Percentiles rank a stretch among this genome's conserved stretches.
phyloP scores from a whole-genome alignment of 2,888 invertebrate genomes.

The Horisme vitalbata region DNA sequence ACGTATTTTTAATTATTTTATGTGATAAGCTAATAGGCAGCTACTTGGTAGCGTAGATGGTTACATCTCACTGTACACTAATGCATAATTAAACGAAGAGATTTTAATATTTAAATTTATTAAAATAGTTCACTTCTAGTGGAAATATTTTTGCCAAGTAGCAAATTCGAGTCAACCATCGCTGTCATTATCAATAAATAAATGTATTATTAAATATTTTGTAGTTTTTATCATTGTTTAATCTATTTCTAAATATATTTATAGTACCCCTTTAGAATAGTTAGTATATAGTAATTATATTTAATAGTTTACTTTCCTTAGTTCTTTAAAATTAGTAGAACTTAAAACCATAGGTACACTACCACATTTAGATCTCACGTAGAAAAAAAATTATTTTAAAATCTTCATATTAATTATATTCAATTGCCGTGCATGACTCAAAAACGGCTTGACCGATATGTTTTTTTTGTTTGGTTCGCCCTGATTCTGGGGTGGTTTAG shows the following conservation, averaged over 20 bases:
- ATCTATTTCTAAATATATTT: background rate
- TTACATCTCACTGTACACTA: conserved; percentile 70
- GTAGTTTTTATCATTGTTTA: conserved; percentile 46
- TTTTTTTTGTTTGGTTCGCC: too few species aligned
- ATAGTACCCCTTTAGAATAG: background rate
- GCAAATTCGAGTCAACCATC: conserved; percentile 80
- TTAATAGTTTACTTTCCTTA: background rate
- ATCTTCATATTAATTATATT: too few species aligned
- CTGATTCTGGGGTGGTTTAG: too few species aligned
- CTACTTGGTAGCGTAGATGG: conserved; percentile 74
- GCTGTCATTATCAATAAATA: conserved; percentile 83
- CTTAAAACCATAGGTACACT: too few species aligned
- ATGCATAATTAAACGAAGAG: conserved; percentile 73
- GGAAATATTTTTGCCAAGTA: conserved; percentile 82
- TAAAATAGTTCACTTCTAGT: conserved; percentile 77
- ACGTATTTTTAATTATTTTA: conserved; percentile 65
- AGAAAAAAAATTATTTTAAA: too few species aligned
- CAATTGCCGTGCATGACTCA: too few species aligned
- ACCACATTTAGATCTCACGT: too few species aligned
- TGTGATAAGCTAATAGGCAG: conserved; percentile 70
- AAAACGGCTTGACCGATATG: too few species aligned
- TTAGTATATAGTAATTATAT: too few species aligned
- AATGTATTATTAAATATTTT: conserved; percentile 76
- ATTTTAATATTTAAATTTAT: conserved; percentile 77
- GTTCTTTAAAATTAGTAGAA: too few species aligned